Evolutionary conservation across 2,113 vertebrate species (phyloP).

Genomic region (Phaethornis superciliosus): DNA sequence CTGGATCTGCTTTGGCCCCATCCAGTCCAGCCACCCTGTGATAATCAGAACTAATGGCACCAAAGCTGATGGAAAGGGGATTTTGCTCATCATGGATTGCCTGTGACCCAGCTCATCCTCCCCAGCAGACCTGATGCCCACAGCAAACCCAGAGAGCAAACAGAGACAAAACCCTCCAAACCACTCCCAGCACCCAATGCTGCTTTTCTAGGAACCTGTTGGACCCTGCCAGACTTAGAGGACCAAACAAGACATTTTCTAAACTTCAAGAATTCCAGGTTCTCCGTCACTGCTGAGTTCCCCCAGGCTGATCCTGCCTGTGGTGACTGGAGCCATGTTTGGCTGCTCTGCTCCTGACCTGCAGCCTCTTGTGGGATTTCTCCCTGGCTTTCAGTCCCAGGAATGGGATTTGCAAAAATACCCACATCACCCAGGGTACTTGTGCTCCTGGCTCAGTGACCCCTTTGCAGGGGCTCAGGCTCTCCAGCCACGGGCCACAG

Average conservation of each 20-base stretch:
- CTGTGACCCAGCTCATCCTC: neutral
- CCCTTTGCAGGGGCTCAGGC: neutral
- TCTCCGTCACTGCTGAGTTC: neutral
- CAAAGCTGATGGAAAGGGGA: neutral
- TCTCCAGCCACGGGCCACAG: neutral
- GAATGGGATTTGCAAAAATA: neutral
- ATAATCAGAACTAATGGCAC: neutral
- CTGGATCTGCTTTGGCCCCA: rapidly evolving
- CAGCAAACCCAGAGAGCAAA: neutral
- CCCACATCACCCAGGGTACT: neutral
- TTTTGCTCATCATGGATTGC: neutral
- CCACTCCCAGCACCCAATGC: rapidly evolving
- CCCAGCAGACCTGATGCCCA: neutral
- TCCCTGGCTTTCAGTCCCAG: neutral
- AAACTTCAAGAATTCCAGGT: rapidly evolving
- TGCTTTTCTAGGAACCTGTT: neutral
- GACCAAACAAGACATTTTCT: neutral
- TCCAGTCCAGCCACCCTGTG: neutral
- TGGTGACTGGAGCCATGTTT: rapidly evolving
- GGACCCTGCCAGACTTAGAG: neutral
- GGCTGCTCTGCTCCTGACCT: neutral
- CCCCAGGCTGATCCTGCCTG: rapidly evolving
- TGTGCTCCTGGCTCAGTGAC: neutral
- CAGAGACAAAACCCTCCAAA: neutral
- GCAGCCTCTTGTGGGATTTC: neutral